A percentile compares a stretch with the other conserved stretches of the same genome.
Evolutionary conservation across 2,797 vertebrate genomes (phyloP).

Genomic region (Trematomus bernacchii): DNA sequence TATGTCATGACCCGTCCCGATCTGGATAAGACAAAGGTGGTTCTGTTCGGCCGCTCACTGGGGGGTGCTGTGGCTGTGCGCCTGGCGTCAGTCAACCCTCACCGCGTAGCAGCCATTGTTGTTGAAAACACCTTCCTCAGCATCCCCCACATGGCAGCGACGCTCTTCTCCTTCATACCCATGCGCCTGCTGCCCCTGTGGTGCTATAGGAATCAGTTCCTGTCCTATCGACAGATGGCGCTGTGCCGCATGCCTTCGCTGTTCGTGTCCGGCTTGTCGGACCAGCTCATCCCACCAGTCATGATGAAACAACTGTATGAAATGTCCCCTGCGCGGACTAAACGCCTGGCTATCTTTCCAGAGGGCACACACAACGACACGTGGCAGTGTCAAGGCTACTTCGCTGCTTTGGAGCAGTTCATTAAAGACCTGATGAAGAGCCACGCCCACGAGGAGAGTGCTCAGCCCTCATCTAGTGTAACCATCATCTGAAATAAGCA

Average conservation of each 20-base stretch:
- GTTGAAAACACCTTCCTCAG: conserved; percentile 99
- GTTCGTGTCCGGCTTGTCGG: conserved; percentile 97
- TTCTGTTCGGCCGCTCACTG: conserved; percentile 96
- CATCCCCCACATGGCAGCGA: conserved; percentile 98
- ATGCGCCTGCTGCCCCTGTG: conserved; percentile 96
- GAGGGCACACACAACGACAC: conserved; percentile 99
- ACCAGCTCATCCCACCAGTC: conserved; percentile 97
- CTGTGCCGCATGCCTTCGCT: conserved; percentile 98
- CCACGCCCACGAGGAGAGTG: conserved; percentile 92
- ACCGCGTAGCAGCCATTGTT: conserved; percentile 95
- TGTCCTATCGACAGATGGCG: conserved; percentile 94
- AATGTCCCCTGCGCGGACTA: conserved; percentile 97
- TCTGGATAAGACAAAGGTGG: conserved; percentile 96
- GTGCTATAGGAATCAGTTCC: conserved; percentile 99
- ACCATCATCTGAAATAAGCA: conserved; percentile 91
- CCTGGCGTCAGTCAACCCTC: conserved; percentile 94
- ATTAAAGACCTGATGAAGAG: conserved; percentile 95
- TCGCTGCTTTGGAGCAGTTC: conserved; percentile 96
- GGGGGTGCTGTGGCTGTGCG: conserved; percentile 97
- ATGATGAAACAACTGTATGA: conserved; percentile 99
- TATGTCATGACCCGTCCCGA: conserved; percentile 97
- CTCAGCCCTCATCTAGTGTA: conserved; percentile 91
- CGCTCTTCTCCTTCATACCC: conserved; percentile 97
- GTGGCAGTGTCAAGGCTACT: conserved; percentile 99
- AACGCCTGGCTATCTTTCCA: conserved; percentile 96